These are phyloP conservation scores for Clitarchus hookeri DNA, from an alignment of 2,888 invertebrate species.

Conservation along the genomic window DNA sequence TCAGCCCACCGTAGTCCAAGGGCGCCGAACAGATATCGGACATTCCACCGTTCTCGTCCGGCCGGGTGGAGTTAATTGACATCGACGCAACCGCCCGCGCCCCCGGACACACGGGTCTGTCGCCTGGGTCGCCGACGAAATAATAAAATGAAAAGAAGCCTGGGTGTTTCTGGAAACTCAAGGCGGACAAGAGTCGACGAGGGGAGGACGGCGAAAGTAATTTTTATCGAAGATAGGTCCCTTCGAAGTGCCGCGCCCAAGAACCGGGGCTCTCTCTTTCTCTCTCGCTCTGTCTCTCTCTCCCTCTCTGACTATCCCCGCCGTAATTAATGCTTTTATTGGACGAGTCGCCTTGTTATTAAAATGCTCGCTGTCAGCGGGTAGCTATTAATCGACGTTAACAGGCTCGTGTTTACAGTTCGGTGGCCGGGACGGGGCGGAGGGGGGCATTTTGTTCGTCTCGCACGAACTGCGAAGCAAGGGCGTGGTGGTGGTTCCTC, in stretches of 20 bases:
- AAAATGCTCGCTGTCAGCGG: neutral
- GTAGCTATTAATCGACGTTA: conserved; percentile 1
- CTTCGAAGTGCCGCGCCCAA: neutral
- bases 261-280: too few species aligned
- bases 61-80: neutral
- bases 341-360: conserved; percentile 10
- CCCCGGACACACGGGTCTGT: neutral
- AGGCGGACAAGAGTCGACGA: neutral
- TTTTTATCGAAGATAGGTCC: neutral
- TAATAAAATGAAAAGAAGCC: neutral
- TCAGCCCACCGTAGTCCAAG: too few species aligned
- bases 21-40: neutral
- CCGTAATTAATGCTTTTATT: neutral
- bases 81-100: neutral
- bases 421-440: neutral
- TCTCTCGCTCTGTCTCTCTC: too few species aligned
- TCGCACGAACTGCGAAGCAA: neutral
- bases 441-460: neutral
- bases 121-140: neutral
- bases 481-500: neutral
- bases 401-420: neutral
- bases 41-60: neutral
- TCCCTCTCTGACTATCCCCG: too few species aligned
- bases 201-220: neutral
- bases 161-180: neutral